Evolutionary conservation across 64 coral and sea anemone genomes (phyloP), one percentile per base, ranked within the genome.

Genomic region (Porites australiensis): DNA sequence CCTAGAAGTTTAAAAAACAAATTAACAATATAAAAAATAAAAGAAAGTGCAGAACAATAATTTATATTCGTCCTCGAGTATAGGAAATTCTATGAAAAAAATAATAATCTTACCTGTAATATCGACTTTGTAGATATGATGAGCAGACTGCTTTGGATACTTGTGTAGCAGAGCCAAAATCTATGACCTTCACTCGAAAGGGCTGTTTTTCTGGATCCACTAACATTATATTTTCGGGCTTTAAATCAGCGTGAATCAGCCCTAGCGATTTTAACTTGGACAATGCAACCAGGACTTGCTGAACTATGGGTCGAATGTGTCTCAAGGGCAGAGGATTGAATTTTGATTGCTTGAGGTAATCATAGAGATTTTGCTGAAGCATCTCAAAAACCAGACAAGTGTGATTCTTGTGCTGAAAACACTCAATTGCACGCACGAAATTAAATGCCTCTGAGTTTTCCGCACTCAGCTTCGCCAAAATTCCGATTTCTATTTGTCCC

Each of bases 381-480:
- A 99, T 99, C 72, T 99, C 98, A 50, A 99, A 99, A 0, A 99
- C 98, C 20, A 99, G 75, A 58, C 98, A 99, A 19, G 98, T 99
- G 64, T 99, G 98, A 21, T 95, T 95, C 51, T 93, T 88, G 58
- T 99, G 98, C 59, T 99, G 98, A 58, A 99, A 99, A 50, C 94
- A 99, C 73, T 99, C 98, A 14, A 99, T 99, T 2, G 98, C 98
- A 16, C 98, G 94, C 37, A 99, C 98, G 77, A 99, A 99, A 58
- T 99, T 99, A 52, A 88, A 99, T 9, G 98, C 98, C 78, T 99
- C 98, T 0, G 98, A 99, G 84, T 99, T 99, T 54, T 99, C 98
- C 2, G 98, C 98, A 47, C 98, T 96, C 6, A 99, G 70, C 19
- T 94, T 90, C 3, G 98, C 94, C 66, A 99, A 94, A 46, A 99